Percentiles rank a stretch among this genome's conserved stretches.
These are phyloP conservation scores for Luperina testacea DNA, from an alignment of 2,888 invertebrate species.

Conservation along the genomic window DNA sequence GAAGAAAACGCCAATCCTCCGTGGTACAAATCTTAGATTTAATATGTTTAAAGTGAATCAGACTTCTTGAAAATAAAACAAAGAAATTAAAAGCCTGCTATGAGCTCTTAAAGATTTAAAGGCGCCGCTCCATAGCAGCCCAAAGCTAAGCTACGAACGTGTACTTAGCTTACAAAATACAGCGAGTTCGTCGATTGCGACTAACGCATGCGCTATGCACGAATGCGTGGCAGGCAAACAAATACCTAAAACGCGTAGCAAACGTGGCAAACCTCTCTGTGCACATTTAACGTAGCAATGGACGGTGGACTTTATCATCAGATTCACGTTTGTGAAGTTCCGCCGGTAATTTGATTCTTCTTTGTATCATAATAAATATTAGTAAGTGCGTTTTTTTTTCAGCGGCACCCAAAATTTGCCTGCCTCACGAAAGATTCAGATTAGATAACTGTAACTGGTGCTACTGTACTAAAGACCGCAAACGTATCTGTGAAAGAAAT, in stretches of 20 bases:
- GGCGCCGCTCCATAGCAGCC: no score
- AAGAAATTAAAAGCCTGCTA: neutral
- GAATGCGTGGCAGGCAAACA: neutral
- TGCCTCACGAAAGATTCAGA: constrained; percentile 3
- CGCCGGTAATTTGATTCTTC: neutral
- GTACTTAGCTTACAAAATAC: neutral
- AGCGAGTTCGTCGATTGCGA: neutral
- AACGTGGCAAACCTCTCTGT: neutral
- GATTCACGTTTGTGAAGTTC: neutral
- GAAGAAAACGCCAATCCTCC: neutral
- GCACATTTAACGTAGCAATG: neutral
- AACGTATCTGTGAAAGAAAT: neutral
- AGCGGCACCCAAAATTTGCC: neutral
- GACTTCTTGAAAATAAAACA: neutral
- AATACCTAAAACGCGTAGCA: neutral
- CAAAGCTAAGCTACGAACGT: neutral
- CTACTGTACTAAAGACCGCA: neutral
- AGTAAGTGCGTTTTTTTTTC: neutral
- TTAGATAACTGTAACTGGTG: constrained; percentile 3
- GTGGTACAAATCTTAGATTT: neutral
- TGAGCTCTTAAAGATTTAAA: neutral
- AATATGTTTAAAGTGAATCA: neutral
- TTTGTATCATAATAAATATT: neutral
- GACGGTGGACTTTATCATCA: no score
- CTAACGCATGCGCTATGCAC: neutral